phyloP scores from a whole-genome alignment of 2,888 invertebrate species.

The Apotomis capreana region DNA sequence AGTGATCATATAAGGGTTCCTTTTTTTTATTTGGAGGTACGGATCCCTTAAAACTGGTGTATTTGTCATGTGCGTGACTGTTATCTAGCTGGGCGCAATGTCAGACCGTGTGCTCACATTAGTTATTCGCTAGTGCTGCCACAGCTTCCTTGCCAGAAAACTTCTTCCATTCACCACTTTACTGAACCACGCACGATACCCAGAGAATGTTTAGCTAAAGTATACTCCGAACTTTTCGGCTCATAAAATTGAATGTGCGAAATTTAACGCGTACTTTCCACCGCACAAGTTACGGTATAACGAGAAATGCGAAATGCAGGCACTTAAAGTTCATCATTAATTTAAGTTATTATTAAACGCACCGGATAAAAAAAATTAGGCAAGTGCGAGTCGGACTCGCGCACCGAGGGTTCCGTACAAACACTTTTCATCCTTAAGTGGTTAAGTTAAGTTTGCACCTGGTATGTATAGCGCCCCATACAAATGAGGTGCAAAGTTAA shows the following conservation, averaged over 20 bases:
- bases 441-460: too few species aligned
- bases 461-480: too few species aligned
- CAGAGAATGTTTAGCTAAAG: conserved; percentile 16
- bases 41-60: too few species aligned
- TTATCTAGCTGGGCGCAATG: background rate
- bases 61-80: too few species aligned
- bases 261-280: background rate
- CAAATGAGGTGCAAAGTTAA: too few species aligned
- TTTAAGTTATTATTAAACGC: too few species aligned
- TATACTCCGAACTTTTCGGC: conserved; percentile 19
- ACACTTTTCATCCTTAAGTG: too few species aligned
- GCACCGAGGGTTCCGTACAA: too few species aligned
- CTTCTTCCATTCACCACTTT: conserved; percentile 31
- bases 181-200: conserved; percentile 28
- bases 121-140: conserved; percentile 37
- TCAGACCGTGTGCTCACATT: background rate
- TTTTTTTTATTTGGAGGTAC: too few species aligned
- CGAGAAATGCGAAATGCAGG: background rate
- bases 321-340: background rate
- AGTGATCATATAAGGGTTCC: too few species aligned
- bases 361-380: too few species aligned
- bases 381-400: too few species aligned
- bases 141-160: conserved; percentile 39
- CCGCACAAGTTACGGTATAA: background rate
- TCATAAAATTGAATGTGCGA: conserved; percentile 8